Evolutionary conservation across 1,140 invertebrate genomes (phyloP).

Genomic region (Sitodiplosis mosellana): DNA sequence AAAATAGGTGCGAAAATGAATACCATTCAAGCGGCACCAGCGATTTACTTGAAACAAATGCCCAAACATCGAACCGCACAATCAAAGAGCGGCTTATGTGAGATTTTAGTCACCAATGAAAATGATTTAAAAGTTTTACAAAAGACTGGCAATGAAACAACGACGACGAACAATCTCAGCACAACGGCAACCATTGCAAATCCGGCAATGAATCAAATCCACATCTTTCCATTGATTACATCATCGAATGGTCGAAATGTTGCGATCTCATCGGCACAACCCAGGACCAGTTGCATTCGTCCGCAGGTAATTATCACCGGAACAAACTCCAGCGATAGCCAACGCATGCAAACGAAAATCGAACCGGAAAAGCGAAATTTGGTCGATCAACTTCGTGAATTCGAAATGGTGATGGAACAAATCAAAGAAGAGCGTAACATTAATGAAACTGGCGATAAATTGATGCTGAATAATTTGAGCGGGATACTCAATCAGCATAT

Average conservation of each 20-base stretch:
- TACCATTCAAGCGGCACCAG: neutral
- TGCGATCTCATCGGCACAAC: too few relatives aligned
- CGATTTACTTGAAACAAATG: too few relatives aligned
- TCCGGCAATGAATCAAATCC: neutral
- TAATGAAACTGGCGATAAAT: too few relatives aligned
- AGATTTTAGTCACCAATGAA: too few relatives aligned
- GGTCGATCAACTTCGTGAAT: slow-evolving; percentile 53
- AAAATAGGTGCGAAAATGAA: neutral
- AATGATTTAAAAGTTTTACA: too few relatives aligned
- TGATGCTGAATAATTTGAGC: too few relatives aligned
- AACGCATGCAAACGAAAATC: slow-evolving; percentile 9
- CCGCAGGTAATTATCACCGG: neutral
- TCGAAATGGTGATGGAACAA: slow-evolving; percentile 64
- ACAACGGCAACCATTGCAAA: too few relatives aligned
- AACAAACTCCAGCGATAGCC: slow-evolving; percentile 3
- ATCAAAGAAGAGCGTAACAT: slow-evolving; percentile 45
- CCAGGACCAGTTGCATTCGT: neutral
- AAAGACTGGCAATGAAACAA: too few relatives aligned
- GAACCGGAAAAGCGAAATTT: slow-evolving; percentile 14
- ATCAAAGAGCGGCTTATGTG: neutral
- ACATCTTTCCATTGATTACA: neutral
- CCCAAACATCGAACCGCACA: neutral
- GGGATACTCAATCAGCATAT: too few relatives aligned
- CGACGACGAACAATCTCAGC: too few relatives aligned
- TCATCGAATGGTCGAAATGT: neutral